phyloP scores from a whole-genome alignment of 1,140 invertebrate genomes.

The Brachionus plicatilis region DNA sequence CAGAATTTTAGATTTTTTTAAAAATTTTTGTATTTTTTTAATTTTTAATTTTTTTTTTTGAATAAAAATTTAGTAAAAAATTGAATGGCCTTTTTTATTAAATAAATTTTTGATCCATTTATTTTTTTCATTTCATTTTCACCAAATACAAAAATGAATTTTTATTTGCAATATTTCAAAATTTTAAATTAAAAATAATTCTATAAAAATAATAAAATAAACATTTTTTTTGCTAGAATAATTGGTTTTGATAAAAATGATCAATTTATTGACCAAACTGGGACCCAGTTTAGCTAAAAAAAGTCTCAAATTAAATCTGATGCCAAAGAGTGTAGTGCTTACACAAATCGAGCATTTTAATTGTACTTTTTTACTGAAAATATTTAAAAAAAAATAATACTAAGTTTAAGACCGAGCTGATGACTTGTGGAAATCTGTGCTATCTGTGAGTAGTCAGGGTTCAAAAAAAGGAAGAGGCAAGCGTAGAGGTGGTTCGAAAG shows the following conservation, averaged over 20 bases:
- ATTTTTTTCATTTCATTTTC: too few relatives aligned
- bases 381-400: background rate
- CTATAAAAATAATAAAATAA: conserved; percentile 1
- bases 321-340: background rate
- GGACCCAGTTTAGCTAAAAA: background rate
- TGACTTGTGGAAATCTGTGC: conserved; percentile 85
- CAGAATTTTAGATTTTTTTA: too few relatives aligned
- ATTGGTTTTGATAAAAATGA: background rate
- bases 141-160: background rate
- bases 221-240: background rate
- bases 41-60: too few relatives aligned
- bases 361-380: background rate
- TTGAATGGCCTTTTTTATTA: background rate
- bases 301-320: background rate
- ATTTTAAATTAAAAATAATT: conserved; percentile 13
- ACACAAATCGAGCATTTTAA: conserved; percentile 6
- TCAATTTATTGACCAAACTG: background rate
- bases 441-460: conserved; percentile 89
- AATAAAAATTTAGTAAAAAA: background rate
- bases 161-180: background rate
- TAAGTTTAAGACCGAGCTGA: conserved; percentile 46
- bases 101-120: background rate
- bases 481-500: conserved; percentile 65
- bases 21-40: too few relatives aligned
- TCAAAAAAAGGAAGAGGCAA: conserved; percentile 85